phyloP scores from a whole-genome alignment of 92 coral and sea anemone genomes.

The Paragorgia papillata region DNA sequence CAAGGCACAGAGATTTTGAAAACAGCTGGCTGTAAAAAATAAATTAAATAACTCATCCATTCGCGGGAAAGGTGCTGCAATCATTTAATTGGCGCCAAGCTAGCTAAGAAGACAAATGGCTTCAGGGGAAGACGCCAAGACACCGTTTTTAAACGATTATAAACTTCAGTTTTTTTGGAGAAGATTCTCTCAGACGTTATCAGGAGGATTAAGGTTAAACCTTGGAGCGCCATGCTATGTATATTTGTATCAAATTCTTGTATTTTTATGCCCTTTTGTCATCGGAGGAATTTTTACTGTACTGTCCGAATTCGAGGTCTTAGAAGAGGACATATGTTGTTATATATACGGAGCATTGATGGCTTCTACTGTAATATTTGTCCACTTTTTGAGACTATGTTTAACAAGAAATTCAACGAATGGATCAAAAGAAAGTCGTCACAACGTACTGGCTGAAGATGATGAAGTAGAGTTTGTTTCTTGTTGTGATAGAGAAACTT shows the following conservation, averaged over 20 bases:
- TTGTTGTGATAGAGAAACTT: constrained; percentile 81
- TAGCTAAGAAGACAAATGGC: constrained; percentile 63
- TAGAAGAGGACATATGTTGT: constrained; percentile 62
- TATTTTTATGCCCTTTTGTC: constrained; percentile 70
- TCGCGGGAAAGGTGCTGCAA: too few relatives aligned
- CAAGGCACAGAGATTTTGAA: too few relatives aligned
- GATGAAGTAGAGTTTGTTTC: constrained; percentile 89
- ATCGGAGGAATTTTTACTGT: constrained; percentile 84
- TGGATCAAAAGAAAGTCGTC: constrained; percentile 63
- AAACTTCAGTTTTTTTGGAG: constrained; percentile 93
- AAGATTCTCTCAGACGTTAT: constrained; percentile 83
- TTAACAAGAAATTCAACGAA: constrained; percentile 57
- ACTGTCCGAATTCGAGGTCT: constrained; percentile 67
- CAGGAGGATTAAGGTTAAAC: constrained; percentile 84
- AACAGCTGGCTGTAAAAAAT: too few relatives aligned
- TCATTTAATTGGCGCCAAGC: not conserved
- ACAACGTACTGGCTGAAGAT: constrained; percentile 82
- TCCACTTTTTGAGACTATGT: constrained; percentile 66
- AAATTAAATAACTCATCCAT: too few relatives aligned
- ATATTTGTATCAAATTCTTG: constrained; percentile 73
- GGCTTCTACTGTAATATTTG: constrained; percentile 50
- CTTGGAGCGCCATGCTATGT: constrained; percentile 83
- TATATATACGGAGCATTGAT: constrained; percentile 75
- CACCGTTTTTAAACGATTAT: constrained; percentile 94
- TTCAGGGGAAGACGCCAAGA: constrained; percentile 77